These are phyloP conservation scores for Zaprionus taronus DNA, from an alignment of 1,140 invertebrate genomes.

Conservation along the genomic window DNA sequence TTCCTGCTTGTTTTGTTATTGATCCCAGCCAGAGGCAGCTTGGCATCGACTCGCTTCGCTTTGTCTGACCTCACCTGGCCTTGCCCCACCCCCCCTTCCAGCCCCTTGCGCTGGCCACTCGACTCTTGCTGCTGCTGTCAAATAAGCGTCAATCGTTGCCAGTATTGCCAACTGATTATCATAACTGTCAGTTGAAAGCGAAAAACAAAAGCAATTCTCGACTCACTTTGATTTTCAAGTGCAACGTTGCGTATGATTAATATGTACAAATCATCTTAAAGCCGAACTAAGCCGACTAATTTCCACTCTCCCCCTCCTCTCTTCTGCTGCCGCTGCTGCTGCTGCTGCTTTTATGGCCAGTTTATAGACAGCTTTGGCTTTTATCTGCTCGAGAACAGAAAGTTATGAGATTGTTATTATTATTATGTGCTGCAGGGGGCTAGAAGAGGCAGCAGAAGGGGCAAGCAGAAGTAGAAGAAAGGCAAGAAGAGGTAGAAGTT, in stretches of 20 bases:
- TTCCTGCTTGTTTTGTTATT: conserved; percentile 65
- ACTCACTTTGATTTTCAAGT: conserved; percentile 47
- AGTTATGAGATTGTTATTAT: conserved; percentile 73
- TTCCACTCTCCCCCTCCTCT: neutral
- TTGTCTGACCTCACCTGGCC: neutral
- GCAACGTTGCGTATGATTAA: conserved; percentile 77
- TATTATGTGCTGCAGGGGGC: conserved; percentile 52
- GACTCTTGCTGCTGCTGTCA: conserved; percentile 45
- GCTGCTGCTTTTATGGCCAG: conserved; percentile 24
- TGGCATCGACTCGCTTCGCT: conserved; percentile 21
- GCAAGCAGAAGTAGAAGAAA: neutral
- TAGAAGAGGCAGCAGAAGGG: neutral
- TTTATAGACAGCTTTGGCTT: conserved; percentile 43
- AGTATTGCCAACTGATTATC: conserved; percentile 49
- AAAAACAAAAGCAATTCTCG: neutral
- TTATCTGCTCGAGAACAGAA: conserved; percentile 52
- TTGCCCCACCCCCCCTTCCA: neutral
- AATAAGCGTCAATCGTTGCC: conserved; percentile 57
- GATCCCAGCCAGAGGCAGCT: conserved; percentile 49
- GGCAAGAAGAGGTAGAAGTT: neutral
- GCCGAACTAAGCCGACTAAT: conserved; percentile 44
- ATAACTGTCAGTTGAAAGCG: conserved; percentile 49
- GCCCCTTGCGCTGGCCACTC: neutral
- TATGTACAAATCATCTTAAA: conserved; percentile 75
- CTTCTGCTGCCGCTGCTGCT: neutral